Evolutionary conservation across 2,888 invertebrate genomes (phyloP), one percentile per base, ranked within the genome.

Genomic region (Dromius quadrimaculatus): DNA sequence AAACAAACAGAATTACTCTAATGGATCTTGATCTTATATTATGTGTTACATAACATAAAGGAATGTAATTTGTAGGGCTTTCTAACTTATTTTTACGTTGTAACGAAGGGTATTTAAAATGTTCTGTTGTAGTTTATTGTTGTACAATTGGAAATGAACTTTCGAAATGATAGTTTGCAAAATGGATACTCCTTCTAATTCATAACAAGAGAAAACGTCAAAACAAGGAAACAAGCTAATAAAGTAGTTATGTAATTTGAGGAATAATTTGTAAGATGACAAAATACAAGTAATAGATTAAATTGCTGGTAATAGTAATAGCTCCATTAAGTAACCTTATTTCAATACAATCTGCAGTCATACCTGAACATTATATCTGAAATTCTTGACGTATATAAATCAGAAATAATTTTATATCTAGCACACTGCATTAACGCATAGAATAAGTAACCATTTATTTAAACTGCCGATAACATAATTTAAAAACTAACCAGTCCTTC

Each of bases 401-500:
- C 41, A 41, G 41, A 15, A 41, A 41, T 15, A 41, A 41, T 15
- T 15, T 41, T 4, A 15, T 15, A 41, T 54, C 28, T 54, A 54
- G 50, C 50, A 15, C 50, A 54, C 1, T 15, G 28, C 15, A 54
- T 28, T 9, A 28, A 13, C 50, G 50, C 32, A 28, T 50, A 28
- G 23, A 50, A 23, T 23, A 28, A 28, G 9, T 11, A 54, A 54
- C 6, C 15, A 54, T 20, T 54, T 54, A 28, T 28, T 28, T 28
- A 28, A 28, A 3, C 3, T 5, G 28, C 28, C 28, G 28, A 28
- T 28, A 28, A 9, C 8, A 15, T 23, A 54, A 28, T 28, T 54
- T 54, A 54, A 54, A 54, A 54, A 54, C 15, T 15, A 54, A 54
- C 28, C 28, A 54, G 50, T 54, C 32, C n/a, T n/a, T 28, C 11